Conservation (phyloP, 2,888 invertebrate species). For the Apodemia mormo region DNA sequence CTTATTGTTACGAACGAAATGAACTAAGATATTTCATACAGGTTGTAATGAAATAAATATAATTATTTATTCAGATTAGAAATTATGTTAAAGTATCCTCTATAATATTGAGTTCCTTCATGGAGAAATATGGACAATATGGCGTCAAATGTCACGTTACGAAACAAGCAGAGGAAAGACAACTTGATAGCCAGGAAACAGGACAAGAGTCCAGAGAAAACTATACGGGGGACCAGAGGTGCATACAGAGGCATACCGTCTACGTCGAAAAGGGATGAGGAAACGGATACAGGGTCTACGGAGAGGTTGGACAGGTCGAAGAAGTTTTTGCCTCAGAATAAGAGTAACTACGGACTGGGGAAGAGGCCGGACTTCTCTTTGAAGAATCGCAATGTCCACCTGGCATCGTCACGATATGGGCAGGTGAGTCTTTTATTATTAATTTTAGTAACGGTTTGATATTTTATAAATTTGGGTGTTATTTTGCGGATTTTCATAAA, state of each 20-base stretch:
- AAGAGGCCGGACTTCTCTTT: constrained; percentile 75
- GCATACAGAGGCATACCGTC: constrained; percentile 71
- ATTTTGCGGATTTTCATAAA: background rate
- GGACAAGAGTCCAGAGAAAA: constrained; percentile 78
- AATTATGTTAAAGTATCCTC: constrained; percentile 38
- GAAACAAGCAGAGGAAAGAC: constrained; percentile 74
- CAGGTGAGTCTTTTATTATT: constrained; percentile 59
- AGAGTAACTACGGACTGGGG: constrained; percentile 66
- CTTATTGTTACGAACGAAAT: constrained; percentile 35
- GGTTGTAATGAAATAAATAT: background rate
- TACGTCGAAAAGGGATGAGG: constrained; percentile 70
- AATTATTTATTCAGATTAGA: constrained; percentile 40
- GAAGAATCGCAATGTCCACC: constrained; percentile 75
- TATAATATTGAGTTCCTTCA: constrained; percentile 45
- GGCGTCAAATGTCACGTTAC: constrained; percentile 68
- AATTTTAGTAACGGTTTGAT: background rate
- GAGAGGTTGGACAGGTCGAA: constrained; percentile 77
- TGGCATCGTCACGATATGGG: constrained; percentile 75
- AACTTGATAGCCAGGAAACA: constrained; percentile 77
- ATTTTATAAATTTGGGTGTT: background rate
- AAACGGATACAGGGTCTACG: constrained; percentile 65
- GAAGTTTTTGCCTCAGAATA: constrained; percentile 73
- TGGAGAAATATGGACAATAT: constrained; percentile 74
- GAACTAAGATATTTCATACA: constrained; percentile 27
- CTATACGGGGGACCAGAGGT: constrained; percentile 71